Conservation (phyloP, 1,140 invertebrate species). For the Cotesia glomerata region DNA sequence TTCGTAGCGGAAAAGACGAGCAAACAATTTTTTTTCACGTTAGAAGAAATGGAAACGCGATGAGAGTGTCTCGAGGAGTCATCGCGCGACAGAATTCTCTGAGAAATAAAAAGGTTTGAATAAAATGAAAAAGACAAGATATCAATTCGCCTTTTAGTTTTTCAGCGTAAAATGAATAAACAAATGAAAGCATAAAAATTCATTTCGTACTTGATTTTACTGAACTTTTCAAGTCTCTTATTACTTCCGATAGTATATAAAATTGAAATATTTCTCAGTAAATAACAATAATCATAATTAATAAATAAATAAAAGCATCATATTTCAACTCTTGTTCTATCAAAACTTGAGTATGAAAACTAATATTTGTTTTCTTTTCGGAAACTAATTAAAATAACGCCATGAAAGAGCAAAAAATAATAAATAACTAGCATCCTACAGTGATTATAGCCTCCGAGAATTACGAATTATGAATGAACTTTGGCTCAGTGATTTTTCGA, state of each 20-base stretch:
- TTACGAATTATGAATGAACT: too few species aligned
- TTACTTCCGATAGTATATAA: background rate
- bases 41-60: constrained; percentile 4
- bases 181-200: constrained; percentile 23
- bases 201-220: background rate
- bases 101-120: background rate
- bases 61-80: constrained; percentile 12
- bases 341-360: too few species aligned
- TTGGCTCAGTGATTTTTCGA: too few species aligned
- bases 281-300: too few species aligned
- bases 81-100: background rate
- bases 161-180: constrained; percentile 27
- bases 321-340: too few species aligned
- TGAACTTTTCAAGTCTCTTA: background rate
- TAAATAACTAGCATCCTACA: too few species aligned
- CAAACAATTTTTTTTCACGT: constrained; percentile 6
- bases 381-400: too few species aligned
- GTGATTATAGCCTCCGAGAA: too few species aligned
- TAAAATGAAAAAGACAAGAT: background rate
- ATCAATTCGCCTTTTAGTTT: constrained; percentile 19
- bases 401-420: too few species aligned
- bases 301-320: too few species aligned
- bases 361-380: too few species aligned
- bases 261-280: too few species aligned
- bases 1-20: background rate